Evolutionary conservation across 2,113 vertebrate species (phyloP).

Genomic region (Mirounga angustirostris): DNA sequence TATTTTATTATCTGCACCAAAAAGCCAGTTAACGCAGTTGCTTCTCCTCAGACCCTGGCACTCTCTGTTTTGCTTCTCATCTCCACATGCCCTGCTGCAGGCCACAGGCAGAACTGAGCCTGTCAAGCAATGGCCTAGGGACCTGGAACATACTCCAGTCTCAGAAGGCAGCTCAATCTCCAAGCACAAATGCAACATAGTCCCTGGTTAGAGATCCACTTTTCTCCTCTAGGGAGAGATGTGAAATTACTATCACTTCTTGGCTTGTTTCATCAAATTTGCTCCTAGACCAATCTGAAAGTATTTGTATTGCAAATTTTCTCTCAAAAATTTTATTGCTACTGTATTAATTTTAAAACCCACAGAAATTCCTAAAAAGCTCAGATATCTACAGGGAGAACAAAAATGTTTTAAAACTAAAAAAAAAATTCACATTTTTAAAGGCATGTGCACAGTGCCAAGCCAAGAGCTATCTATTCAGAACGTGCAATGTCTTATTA

Average conservation of each 20-base stretch:
- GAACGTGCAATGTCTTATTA: background rate
- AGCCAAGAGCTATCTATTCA: background rate
- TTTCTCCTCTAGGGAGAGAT: background rate
- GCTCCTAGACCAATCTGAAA: background rate
- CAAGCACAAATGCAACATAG: background rate
- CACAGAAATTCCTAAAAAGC: background rate
- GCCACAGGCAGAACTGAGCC: background rate
- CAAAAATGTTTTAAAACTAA: background rate
- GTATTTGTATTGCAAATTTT: background rate
- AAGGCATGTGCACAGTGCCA: background rate
- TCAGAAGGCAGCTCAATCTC: background rate
- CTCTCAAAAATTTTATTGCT: background rate
- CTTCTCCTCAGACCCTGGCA: constrained; percentile 18
- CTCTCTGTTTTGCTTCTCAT: background rate
- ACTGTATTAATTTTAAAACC: background rate
- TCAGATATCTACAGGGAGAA: background rate
- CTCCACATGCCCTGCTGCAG: constrained; percentile 45
- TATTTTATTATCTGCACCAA: constrained; percentile 79
- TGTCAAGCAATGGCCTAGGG: background rate
- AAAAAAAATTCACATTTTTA: background rate
- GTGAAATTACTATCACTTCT: background rate
- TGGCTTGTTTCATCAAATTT: background rate
- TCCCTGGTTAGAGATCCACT: background rate
- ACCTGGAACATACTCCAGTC: background rate
- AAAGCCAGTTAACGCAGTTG: constrained; percentile 76